Conservation (phyloP, 37 sponge, comb jelly and placozoan species). For the Chondrosia reniformis region DNA sequence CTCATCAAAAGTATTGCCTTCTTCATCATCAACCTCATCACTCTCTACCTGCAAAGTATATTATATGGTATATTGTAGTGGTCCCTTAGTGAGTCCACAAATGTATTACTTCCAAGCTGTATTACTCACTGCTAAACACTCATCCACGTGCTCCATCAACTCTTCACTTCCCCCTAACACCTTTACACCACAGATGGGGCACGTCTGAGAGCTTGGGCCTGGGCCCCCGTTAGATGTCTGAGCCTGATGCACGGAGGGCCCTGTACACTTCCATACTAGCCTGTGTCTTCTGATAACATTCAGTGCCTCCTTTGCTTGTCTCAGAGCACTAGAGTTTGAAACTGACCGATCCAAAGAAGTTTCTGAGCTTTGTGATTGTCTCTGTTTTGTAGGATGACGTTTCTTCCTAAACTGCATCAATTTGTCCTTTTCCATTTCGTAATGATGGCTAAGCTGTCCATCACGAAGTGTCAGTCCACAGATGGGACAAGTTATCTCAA, state of each 20-base stretch:
- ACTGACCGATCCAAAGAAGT: background rate
- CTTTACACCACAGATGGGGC: constrained; percentile 14
- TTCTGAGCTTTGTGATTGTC: no score
- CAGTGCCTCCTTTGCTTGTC: constrained; percentile 1
- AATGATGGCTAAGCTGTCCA: constrained; percentile 30
- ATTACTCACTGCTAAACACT: background rate
- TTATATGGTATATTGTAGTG: no score
- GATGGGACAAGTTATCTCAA: constrained; percentile 24
- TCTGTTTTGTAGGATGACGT: background rate
- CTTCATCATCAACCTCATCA: background rate
- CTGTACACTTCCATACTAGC: constrained; percentile 5
- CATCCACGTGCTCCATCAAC: constrained; percentile 8
- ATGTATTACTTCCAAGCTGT: no score
- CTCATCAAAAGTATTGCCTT: constrained; percentile 20
- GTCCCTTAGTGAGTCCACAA: no score
- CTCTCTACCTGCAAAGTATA: no score
- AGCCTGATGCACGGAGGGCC: background rate
- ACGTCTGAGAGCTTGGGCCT: background rate
- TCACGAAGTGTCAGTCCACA: constrained; percentile 43
- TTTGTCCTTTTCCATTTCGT: constrained; percentile 34
- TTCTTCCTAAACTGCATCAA: background rate
- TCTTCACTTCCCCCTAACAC: background rate
- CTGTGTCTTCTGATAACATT: background rate
- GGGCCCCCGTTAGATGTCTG: background rate
- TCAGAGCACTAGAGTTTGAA: background rate